Evolutionary conservation across 2,888 invertebrate genomes (phyloP), one percentile per base, ranked within the genome.

Genomic region (Epinotia demarniana): DNA sequence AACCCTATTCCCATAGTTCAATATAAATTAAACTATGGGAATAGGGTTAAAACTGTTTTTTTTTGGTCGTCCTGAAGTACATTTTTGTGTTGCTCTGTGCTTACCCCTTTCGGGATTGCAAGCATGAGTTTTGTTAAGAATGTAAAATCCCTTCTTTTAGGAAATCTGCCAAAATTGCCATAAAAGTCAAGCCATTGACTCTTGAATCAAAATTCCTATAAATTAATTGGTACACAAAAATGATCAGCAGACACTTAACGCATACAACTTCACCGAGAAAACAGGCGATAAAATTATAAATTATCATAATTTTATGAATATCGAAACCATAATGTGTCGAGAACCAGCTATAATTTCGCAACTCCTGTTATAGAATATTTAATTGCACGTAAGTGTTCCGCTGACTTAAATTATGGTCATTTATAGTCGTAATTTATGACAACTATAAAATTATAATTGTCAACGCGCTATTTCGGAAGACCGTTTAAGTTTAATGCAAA

Each of bases 361-460:
- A 74, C 60, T 77, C 74, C 77, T 73, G 39, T 74, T 77, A 77
- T 71, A 67, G 74, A 74, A 74, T 77, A 74, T 77, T 70, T 70
- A 77, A 77, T 77, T 74, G 74, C 55, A 55, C 55, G 49, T 62
- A 69, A 68, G 62, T 74, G 71, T 73, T 71, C 72, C 58, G 19
- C 19, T 23, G 27, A 49, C 27, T 71, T 77, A 74, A 76, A 77
- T 73, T 77, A 76, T 78, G 53, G 73, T 74, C 63, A 61, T 58
- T 74, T 77, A 76, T 79, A 68, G 76, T 79, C 76, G 75, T 81
- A 76, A 80, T 82, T 80, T 81, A 83, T 79, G 68, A 75, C 53
- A 46, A 74, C 77, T 75, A 80, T 82, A 81, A 83, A 84, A 81
- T 81, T 77, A 80, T 81, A 80, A 82, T 83, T 83, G 81, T 83